Evolutionary conservation across 1,140 invertebrate genomes (phyloP).

Genomic region (Eumeta japonica): DNA sequence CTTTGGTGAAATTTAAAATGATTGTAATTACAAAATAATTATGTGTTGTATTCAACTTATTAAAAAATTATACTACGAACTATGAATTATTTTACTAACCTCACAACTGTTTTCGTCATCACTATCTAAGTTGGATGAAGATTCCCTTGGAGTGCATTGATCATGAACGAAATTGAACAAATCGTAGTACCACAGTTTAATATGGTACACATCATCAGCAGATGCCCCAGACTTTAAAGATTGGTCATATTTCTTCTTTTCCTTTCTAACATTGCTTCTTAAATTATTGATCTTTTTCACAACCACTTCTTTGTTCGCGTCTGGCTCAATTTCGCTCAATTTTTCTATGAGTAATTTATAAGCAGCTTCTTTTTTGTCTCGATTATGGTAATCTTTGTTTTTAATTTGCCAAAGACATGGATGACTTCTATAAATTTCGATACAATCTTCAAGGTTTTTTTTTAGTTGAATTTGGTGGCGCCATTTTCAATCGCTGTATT

Average conservation of each 20-base stretch:
- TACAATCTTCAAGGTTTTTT: conserved; percentile 15
- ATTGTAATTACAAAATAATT: neutral
- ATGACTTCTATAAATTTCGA: conserved; percentile 20
- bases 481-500: conserved; percentile 3
- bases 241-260: conserved; percentile 19
- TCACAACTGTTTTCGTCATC: conserved; percentile 8
- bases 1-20: conserved; percentile 3
- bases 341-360: conserved; percentile 21
- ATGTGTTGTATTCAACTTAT: conserved; percentile 5
- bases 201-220: conserved; percentile 20
- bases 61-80: conserved; percentile 10
- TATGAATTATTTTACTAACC: conserved; percentile 10
- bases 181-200: conserved; percentile 26
- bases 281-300: conserved; percentile 30
- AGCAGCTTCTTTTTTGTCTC: conserved; percentile 21
- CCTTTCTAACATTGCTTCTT: conserved; percentile 21
- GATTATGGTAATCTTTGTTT: conserved; percentile 23
- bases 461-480: conserved; percentile 1
- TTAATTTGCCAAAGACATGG: conserved; percentile 28
- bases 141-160: conserved; percentile 14
- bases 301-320: conserved; percentile 17
- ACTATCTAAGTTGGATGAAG: conserved; percentile 7
- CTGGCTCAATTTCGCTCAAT: conserved; percentile 20
- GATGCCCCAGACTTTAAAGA: conserved; percentile 17
- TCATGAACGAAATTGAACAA: conserved; percentile 23